These are phyloP conservation scores for Furnarius figulus DNA, from an alignment of 2,113 vertebrate genomes.

Conservation along the genomic window DNA sequence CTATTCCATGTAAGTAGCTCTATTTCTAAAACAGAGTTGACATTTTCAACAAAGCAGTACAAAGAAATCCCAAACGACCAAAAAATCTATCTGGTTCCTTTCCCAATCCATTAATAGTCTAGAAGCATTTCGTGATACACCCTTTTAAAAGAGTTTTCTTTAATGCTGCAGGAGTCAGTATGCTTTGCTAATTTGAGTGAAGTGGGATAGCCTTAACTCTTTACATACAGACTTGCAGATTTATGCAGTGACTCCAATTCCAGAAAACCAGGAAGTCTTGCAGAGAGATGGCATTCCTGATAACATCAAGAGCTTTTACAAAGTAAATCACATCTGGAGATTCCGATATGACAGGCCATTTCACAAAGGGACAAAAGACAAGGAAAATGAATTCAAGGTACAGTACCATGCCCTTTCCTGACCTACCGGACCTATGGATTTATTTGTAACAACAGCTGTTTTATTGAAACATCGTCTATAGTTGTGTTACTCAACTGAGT, in stretches of 20 bases:
- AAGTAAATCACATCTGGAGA: constrained; percentile 98
- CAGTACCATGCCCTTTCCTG: constrained; percentile 34
- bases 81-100: not conserved
- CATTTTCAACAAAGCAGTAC: not conserved
- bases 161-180: not conserved
- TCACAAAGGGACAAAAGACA: constrained; percentile 98
- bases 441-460: not conserved
- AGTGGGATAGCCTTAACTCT: constrained; percentile 75
- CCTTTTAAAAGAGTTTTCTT: not conserved
- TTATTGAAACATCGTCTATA: not conserved
- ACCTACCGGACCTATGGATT: not conserved
- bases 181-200: not conserved
- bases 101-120: not conserved
- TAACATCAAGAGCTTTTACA: constrained; percentile 99
- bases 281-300: constrained; percentile 95
- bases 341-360: constrained; percentile 97
- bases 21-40: not conserved
- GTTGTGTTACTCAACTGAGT: not conserved
- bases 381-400: constrained; percentile 99
- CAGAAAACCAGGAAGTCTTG: constrained; percentile 94
- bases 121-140: not conserved
- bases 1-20: not conserved
- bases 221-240: constrained; percentile 90
- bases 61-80: not conserved
- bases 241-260: constrained; percentile 96